Percentiles rank a stretch among this genome's conserved stretches.
These are phyloP conservation scores for Vanessa tameamea DNA, from an alignment of 1,140 invertebrate species.

Conservation along the genomic window DNA sequence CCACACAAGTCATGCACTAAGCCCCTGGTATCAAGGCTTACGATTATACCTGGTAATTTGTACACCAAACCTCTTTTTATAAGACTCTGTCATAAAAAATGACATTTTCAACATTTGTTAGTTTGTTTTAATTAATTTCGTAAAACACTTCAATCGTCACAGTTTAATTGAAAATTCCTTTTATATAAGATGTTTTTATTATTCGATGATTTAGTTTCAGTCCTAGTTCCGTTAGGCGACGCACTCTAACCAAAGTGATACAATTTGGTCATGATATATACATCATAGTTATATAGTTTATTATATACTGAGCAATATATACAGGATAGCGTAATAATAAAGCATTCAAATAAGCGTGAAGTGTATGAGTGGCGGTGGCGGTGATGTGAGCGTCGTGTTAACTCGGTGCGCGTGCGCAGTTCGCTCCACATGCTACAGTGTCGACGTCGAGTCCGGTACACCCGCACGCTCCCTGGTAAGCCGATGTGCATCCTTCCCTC, in stretches of 20 bases:
- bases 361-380: slow-evolving; percentile 37
- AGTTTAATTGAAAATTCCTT: slow-evolving; percentile 1
- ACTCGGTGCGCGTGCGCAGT: slow-evolving; percentile 30
- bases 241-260: slow-evolving; percentile 59
- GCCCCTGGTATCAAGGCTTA: slow-evolving; percentile 8
- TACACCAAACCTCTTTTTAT: not conserved
- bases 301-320: slow-evolving; percentile 41
- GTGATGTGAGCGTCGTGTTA: slow-evolving; percentile 36
- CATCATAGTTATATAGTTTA: slow-evolving; percentile 40
- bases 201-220: slow-evolving; percentile 21
- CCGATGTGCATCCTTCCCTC: slow-evolving; percentile 13
- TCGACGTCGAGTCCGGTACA: slow-evolving; percentile 6
- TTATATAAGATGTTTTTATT: slow-evolving; percentile 9
- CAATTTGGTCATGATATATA: slow-evolving; percentile 52
- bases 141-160: slow-evolving; percentile 18
- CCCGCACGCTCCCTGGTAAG: slow-evolving; percentile 14
- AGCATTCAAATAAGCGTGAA: slow-evolving; percentile 46
- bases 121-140: slow-evolving; percentile 6
- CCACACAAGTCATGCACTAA: slow-evolving; percentile 42
- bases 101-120: slow-evolving; percentile 13
- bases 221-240: slow-evolving; percentile 13
- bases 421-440: slow-evolving; percentile 35
- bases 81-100: not conserved
- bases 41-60: slow-evolving; percentile 7
- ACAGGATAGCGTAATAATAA: slow-evolving; percentile 39